Percentiles rank a stretch among this genome's conserved stretches.
These are phyloP conservation scores for Anguilla obscura DNA, from an alignment of 2,797 vertebrate genomes.

Conservation along the genomic window DNA sequence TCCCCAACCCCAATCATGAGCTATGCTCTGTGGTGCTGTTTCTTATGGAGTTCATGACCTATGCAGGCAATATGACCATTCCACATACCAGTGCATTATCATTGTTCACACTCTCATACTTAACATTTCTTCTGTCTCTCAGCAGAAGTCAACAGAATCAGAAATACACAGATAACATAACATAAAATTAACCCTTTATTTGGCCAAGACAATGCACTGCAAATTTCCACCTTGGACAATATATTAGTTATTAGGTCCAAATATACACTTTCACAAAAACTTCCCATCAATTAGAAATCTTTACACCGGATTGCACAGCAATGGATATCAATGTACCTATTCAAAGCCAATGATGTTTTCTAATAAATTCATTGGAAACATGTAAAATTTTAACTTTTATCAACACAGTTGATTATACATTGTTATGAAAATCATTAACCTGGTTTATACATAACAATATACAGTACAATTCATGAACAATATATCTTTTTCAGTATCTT, in stretches of 20 bases:
- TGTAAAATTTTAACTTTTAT: background rate
- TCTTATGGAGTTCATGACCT: background rate
- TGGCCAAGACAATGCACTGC: background rate
- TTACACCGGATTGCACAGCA: conserved; percentile 20
- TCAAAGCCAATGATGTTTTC: background rate
- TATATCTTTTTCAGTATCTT: background rate
- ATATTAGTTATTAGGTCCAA: conserved; percentile 5
- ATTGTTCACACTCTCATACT: background rate
- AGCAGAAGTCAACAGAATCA: background rate
- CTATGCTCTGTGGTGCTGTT: background rate
- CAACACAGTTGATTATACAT: conserved; percentile 6
- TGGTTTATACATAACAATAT: background rate
- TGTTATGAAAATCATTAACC: background rate
- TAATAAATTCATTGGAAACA: background rate
- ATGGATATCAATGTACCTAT: conserved; percentile 6
- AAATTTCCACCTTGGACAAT: background rate
- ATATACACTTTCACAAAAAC: background rate
- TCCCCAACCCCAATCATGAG: background rate
- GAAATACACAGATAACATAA: background rate
- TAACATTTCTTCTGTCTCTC: background rate
- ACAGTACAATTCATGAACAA: background rate
- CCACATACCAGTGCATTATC: background rate
- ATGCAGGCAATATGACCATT: background rate
- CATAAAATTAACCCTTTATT: conserved; percentile 11
- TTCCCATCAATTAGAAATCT: background rate